Evolutionary conservation across 2,797 vertebrate genomes (phyloP).

Genomic region (Buceros bicornis): DNA sequence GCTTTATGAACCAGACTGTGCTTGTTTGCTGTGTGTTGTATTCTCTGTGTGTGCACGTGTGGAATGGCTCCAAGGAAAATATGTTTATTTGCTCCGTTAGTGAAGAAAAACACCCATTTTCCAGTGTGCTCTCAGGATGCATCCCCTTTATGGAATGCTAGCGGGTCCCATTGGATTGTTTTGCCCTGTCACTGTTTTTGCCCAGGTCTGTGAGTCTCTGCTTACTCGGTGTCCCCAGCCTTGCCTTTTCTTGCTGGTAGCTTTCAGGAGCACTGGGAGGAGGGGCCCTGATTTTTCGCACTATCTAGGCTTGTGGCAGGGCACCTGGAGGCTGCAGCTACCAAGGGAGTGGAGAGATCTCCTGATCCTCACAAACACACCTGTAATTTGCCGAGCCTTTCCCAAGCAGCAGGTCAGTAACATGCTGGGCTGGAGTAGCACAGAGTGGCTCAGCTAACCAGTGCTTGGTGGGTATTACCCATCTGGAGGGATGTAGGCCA

Average conservation of each 20-base stretch:
- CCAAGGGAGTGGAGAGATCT: background rate
- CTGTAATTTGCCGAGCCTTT: background rate
- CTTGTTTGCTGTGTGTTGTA: background rate
- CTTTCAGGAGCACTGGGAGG: background rate
- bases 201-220: background rate
- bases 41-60: background rate
- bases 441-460: background rate
- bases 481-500: background rate
- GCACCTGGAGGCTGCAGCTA: background rate
- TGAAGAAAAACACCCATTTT: background rate
- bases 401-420: background rate
- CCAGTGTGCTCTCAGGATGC: background rate
- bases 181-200: background rate
- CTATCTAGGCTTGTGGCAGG: background rate
- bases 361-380: background rate
- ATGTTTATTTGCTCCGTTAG: background rate
- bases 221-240: background rate
- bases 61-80: background rate
- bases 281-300: background rate
- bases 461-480: background rate
- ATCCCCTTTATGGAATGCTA: background rate
- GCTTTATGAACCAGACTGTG: background rate
- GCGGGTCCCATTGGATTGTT: background rate
- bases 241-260: background rate
- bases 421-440: background rate